Conservation (phyloP, 1,140 invertebrate species). For the Tetragonula clypearis region DNA sequence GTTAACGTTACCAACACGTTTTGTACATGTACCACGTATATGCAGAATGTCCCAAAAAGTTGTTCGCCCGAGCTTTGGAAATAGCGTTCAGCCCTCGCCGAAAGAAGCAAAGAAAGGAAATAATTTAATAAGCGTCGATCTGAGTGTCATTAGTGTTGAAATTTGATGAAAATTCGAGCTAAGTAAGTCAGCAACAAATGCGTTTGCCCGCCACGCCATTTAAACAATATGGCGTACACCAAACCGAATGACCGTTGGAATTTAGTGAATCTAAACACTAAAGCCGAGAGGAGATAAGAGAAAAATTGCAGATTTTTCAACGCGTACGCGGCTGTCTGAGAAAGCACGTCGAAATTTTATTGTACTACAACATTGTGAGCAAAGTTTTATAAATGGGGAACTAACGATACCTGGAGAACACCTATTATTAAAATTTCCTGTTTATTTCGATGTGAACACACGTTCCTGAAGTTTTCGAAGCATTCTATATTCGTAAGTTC, state of each 20-base stretch:
- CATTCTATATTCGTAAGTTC: background rate
- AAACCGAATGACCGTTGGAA: background rate
- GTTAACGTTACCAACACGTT: constrained; percentile 7
- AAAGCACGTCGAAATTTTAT: too few species aligned
- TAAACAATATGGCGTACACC: background rate
- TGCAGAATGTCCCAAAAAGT: background rate
- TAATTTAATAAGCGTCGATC: background rate
- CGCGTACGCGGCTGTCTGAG: too few species aligned
- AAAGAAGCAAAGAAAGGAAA: background rate
- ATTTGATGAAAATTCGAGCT: background rate
- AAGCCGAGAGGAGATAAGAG: background rate
- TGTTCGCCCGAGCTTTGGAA: too few species aligned
- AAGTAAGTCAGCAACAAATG: background rate
- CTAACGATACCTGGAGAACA: background rate
- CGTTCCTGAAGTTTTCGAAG: background rate
- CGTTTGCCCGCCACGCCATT: background rate
- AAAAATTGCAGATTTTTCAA: background rate
- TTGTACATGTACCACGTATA: too few species aligned
- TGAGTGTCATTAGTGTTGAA: background rate
- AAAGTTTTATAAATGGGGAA: background rate
- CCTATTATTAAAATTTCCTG: background rate
- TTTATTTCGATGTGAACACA: background rate
- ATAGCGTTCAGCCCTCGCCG: too few species aligned
- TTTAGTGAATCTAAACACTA: background rate
- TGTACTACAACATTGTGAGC: background rate